These are phyloP conservation scores for Tachystola acroxantha DNA, from an alignment of 2,888 invertebrate species.

Conservation along the genomic window DNA sequence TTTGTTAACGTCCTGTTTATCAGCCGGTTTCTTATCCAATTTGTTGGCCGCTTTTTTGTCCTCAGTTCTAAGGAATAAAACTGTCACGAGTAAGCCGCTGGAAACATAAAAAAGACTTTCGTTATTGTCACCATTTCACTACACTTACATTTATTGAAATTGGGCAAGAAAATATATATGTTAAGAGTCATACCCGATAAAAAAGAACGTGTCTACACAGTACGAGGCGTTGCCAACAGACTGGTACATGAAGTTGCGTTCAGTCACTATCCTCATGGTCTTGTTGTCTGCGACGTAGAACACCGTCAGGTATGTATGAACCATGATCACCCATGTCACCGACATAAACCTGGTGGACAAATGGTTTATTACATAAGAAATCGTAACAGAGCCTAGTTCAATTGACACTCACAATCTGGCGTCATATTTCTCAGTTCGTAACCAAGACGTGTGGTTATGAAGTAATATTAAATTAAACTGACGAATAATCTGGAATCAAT, in stretches of 20 bases:
- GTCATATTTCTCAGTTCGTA: no score
- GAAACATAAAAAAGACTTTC: slow-evolving; percentile 27
- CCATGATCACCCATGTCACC: slow-evolving; percentile 90
- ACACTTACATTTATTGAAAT: no score
- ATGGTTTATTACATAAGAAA: no score
- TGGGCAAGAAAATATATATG: no score
- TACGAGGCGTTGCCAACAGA: slow-evolving; percentile 91
- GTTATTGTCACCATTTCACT: not conserved
- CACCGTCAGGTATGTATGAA: slow-evolving; percentile 89
- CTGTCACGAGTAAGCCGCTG: slow-evolving; percentile 85
- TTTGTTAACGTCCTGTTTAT: slow-evolving; percentile 57
- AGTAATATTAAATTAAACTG: no score
- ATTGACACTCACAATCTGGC: no score
- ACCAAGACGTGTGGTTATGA: no score
- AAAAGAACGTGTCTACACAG: slow-evolving; percentile 92
- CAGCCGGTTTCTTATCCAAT: slow-evolving; percentile 26
- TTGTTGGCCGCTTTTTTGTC: slow-evolving; percentile 64
- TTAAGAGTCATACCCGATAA: slow-evolving; percentile 81
- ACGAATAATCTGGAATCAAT: no score
- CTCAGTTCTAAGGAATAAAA: slow-evolving; percentile 83
- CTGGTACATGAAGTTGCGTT: slow-evolving; percentile 88
- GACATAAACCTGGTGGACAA: slow-evolving; percentile 79
- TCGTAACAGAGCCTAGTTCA: no score
- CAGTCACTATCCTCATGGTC: slow-evolving; percentile 83
- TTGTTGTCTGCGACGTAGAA: slow-evolving; percentile 88